These are phyloP conservation scores for Sander lucioperca DNA, from an alignment of 2,113 vertebrate species.

Conservation along the genomic window DNA sequence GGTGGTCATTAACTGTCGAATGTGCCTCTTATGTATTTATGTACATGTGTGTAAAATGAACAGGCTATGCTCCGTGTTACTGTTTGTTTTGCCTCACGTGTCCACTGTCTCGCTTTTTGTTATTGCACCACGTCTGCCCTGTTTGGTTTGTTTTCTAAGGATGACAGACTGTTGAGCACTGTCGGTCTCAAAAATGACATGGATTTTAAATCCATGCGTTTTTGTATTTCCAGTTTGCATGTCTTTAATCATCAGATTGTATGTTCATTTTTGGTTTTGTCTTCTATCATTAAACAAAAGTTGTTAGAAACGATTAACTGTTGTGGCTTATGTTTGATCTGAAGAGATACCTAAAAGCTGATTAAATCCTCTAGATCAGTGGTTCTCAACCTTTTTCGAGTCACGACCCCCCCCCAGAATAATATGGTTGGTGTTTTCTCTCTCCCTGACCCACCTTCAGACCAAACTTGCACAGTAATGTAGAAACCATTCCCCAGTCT, in stretches of 20 bases:
- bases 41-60: constrained; percentile 63
- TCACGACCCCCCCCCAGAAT: too few relatives aligned
- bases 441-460: too few relatives aligned
- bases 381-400: too few relatives aligned
- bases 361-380: too few relatives aligned
- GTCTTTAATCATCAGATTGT: constrained; percentile 69
- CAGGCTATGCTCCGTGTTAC: constrained; percentile 28
- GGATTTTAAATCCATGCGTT: constrained; percentile 32
- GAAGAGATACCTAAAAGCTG: background rate
- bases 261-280: constrained; percentile 56
- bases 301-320: constrained; percentile 29
- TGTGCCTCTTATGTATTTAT: constrained; percentile 72
- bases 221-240: constrained; percentile 69
- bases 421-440: too few relatives aligned
- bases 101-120: constrained; percentile 20
- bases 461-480: too few relatives aligned
- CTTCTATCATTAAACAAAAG: constrained; percentile 71
- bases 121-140: constrained; percentile 22
- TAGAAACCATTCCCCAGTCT: too few relatives aligned
- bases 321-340: constrained; percentile 2
- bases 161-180: constrained; percentile 46
- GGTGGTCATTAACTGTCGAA: constrained; percentile 64
- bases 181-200: constrained; percentile 32
- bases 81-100: constrained; percentile 25
- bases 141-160: constrained; percentile 37